These are phyloP conservation scores for Drosophila bifasciata DNA, from an alignment of 1,140 invertebrate genomes.

Conservation along the genomic window DNA sequence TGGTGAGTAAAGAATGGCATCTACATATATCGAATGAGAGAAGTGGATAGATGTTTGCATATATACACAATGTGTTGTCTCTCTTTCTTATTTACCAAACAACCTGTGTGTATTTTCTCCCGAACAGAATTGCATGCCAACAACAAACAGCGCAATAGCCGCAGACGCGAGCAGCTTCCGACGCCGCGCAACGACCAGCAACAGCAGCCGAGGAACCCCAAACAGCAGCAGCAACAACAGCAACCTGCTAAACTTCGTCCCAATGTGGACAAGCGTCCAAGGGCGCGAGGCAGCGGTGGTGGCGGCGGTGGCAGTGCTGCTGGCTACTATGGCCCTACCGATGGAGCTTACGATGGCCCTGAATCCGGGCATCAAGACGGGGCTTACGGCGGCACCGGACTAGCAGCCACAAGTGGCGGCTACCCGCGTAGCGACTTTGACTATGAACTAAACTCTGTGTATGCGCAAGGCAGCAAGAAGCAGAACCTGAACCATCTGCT, in stretches of 20 bases:
- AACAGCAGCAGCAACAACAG: slow-evolving; percentile 54
- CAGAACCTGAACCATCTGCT: slow-evolving; percentile 96
- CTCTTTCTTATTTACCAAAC: not conserved
- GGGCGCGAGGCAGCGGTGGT: slow-evolving; percentile 48
- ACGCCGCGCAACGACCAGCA: slow-evolving; percentile 69
- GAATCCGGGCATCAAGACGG: slow-evolving; percentile 45
- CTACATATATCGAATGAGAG: not conserved
- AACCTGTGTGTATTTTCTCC: not conserved
- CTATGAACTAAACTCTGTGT: slow-evolving; percentile 92
- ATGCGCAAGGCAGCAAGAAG: slow-evolving; percentile 93
- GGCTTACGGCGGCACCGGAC: slow-evolving; percentile 68
- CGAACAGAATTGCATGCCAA: slow-evolving; percentile 67
- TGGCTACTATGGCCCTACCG: slow-evolving; percentile 21
- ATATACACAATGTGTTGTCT: not conserved
- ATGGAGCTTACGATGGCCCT: slow-evolving; percentile 35
- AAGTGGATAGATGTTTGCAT: too few species aligned
- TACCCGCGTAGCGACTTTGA: slow-evolving; percentile 83
- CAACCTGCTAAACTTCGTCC: slow-evolving; percentile 62
- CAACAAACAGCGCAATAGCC: slow-evolving; percentile 64
- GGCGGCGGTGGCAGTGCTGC: slow-evolving; percentile 9
- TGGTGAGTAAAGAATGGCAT: slow-evolving; percentile 43
- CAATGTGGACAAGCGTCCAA: slow-evolving; percentile 81
- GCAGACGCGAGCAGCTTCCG: slow-evolving; percentile 71
- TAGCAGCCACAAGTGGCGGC: slow-evolving; percentile 49
- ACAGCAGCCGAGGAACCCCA: slow-evolving; percentile 28